A percentile compares a stretch with the other conserved stretches of the same genome.
Conservation (phyloP, 2,113 vertebrate genomes). For the Peucedramus taeniatus region DNA sequence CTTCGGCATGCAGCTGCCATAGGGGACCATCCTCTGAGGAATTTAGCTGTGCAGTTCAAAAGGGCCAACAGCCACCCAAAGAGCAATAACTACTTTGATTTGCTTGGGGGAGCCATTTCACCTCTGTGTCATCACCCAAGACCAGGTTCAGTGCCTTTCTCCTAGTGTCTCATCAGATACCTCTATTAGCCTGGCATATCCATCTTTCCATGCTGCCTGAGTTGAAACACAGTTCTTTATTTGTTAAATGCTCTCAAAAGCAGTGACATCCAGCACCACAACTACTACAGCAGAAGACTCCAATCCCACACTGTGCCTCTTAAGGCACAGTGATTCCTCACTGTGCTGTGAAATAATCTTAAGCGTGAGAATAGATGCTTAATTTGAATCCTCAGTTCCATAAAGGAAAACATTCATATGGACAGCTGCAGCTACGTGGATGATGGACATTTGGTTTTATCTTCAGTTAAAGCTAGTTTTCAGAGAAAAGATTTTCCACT, state of each 20-base stretch:
- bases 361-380: rapidly evolving
- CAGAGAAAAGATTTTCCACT: not conserved
- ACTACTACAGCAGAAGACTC: not conserved
- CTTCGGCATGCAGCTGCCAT: rapidly evolving
- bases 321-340: not conserved
- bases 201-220: not conserved
- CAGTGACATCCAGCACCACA: not conserved
- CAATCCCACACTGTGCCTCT: not conserved
- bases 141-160: not conserved
- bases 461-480: not conserved
- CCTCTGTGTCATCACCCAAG: not conserved
- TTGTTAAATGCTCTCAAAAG: not conserved
- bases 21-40: not conserved
- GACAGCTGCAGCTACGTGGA: rapidly evolving
- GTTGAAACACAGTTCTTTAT: not conserved
- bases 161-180: not conserved
- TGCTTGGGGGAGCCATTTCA: not conserved
- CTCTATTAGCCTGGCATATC: not conserved
- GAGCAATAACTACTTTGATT: rapidly evolving
- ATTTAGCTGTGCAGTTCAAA: not conserved
- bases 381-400: not conserved
- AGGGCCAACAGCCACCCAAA: not conserved
- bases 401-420: not conserved
- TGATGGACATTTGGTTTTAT: not conserved
- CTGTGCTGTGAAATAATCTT: not conserved